A percentile compares a stretch with the other conserved stretches of the same genome.
Evolutionary conservation across 1,140 invertebrate genomes (phyloP).

Genomic region (Euwallacea similis): DNA sequence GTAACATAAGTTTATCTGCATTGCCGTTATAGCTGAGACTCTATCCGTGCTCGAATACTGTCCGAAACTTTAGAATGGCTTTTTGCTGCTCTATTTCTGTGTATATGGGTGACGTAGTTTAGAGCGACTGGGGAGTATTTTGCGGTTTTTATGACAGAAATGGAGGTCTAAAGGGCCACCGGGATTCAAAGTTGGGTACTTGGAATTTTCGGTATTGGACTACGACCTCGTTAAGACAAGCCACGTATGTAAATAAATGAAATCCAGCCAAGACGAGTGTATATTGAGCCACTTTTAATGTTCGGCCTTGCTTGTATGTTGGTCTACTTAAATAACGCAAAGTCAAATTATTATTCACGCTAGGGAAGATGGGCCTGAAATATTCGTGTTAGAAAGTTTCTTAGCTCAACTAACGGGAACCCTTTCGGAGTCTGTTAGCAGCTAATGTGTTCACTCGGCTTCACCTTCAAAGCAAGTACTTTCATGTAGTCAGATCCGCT

Average conservation of each 20-base stretch:
- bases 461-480: too few relatives aligned
- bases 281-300: slow-evolving; percentile 17
- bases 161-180: slow-evolving; percentile 24
- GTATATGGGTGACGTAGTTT: slow-evolving; percentile 14
- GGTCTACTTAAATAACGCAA: too few relatives aligned
- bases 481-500: too few relatives aligned
- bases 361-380: too few relatives aligned
- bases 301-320: too few relatives aligned
- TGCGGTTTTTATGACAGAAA: slow-evolving; percentile 28
- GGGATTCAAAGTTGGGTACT: slow-evolving; percentile 29
- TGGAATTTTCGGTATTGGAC: slow-evolving; percentile 25
- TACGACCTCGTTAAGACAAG: slow-evolving; percentile 25
- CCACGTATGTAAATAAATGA: slow-evolving; percentile 31
- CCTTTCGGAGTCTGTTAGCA: too few relatives aligned
- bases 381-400: too few relatives aligned
- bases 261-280: slow-evolving; percentile 4
- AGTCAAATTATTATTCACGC: too few relatives aligned
- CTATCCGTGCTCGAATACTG: background rate
- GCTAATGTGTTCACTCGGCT: too few relatives aligned
- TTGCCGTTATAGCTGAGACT: slow-evolving; percentile 5
- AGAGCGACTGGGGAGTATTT: slow-evolving; percentile 27
- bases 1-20: slow-evolving; percentile 7
- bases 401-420: too few relatives aligned
- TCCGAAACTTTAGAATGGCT: slow-evolving; percentile 25
- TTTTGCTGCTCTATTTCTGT: slow-evolving; percentile 16